Conservation (phyloP, 2,888 invertebrate species). For the Timema cristinae region DNA sequence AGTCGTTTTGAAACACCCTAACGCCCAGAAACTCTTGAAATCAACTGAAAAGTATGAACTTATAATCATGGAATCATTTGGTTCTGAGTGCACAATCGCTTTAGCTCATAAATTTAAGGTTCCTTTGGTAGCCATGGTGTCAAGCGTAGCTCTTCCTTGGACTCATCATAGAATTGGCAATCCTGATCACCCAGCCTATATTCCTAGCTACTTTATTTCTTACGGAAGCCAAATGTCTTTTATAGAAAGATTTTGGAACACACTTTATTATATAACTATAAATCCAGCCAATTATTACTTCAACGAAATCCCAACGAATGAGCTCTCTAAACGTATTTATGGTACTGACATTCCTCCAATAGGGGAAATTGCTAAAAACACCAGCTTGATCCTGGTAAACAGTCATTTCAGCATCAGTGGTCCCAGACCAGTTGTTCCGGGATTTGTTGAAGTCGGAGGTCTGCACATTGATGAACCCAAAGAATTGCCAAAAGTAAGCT, state of each 20-base stretch:
- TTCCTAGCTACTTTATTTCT: slow-evolving; percentile 34
- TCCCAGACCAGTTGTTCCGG: slow-evolving; percentile 35
- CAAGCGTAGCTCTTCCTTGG: slow-evolving; percentile 30
- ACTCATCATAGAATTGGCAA: slow-evolving; percentile 30
- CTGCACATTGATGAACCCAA: slow-evolving; percentile 24
- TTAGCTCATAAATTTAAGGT: slow-evolving; percentile 33
- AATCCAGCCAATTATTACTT: slow-evolving; percentile 1
- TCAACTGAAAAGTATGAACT: slow-evolving; percentile 33
- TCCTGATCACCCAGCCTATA: slow-evolving; percentile 35
- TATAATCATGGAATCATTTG: slow-evolving; percentile 36
- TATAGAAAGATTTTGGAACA: slow-evolving; percentile 35
- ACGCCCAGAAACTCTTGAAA: slow-evolving; percentile 5
- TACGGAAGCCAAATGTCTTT: slow-evolving; percentile 37
- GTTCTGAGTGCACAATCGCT: slow-evolving; percentile 37
- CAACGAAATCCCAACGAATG: slow-evolving; percentile 38
- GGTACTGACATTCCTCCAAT: slow-evolving; percentile 49
- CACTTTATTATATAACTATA: slow-evolving; percentile 17
- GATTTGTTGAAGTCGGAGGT: slow-evolving; percentile 27
- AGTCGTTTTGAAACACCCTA: slow-evolving; percentile 2
- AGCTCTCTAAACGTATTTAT: slow-evolving; percentile 50
- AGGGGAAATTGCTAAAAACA: slow-evolving; percentile 50
- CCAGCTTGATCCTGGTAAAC: slow-evolving; percentile 56
- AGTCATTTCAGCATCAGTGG: slow-evolving; percentile 58
- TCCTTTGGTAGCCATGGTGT: slow-evolving; percentile 30
- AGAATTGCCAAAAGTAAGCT: slow-evolving; percentile 23